These are phyloP conservation scores for Chaetodon trifascialis DNA, from an alignment of 2,113 vertebrate species.

Conservation along the genomic window DNA sequence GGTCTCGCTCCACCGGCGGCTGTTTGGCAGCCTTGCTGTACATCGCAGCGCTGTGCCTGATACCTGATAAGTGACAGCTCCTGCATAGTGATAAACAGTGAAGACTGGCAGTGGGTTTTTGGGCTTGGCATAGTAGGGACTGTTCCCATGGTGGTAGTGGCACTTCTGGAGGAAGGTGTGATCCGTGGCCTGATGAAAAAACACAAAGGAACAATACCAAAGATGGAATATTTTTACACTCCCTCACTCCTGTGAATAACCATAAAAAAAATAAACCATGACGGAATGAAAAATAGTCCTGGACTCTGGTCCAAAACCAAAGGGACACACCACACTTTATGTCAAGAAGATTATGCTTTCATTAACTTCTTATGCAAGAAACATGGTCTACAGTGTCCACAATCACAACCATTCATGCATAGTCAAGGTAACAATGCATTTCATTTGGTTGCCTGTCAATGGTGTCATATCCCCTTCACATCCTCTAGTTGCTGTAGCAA, in stretches of 20 bases:
- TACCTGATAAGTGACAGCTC: slow-evolving; percentile 94
- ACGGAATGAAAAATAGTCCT: too few relatives aligned
- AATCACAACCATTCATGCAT: too few relatives aligned
- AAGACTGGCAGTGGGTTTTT: slow-evolving; percentile 93
- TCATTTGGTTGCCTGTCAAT: too few relatives aligned
- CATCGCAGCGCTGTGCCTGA: not conserved
- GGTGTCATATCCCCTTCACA: too few relatives aligned
- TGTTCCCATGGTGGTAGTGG: slow-evolving; percentile 92
- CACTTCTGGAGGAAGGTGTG: slow-evolving; percentile 97
- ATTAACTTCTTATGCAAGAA: too few relatives aligned
- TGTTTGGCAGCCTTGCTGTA: not conserved
- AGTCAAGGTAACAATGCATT: too few relatives aligned
- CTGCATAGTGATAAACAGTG: slow-evolving; percentile 91
- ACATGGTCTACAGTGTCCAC: too few relatives aligned
- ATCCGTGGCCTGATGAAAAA: slow-evolving; percentile 89
- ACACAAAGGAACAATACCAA: not conserved
- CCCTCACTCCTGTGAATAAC: not conserved
- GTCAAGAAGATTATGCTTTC: too few relatives aligned
- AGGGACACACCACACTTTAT: too few relatives aligned
- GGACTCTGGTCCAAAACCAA: too few relatives aligned
- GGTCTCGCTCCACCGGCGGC: not conserved
- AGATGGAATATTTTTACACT: not conserved
- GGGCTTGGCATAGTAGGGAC: slow-evolving; percentile 89
- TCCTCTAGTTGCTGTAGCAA: too few relatives aligned
- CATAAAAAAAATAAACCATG: too few relatives aligned